Evolutionary conservation across 2,797 vertebrate genomes (phyloP).

Genomic region (Hybognathus amarus): DNA sequence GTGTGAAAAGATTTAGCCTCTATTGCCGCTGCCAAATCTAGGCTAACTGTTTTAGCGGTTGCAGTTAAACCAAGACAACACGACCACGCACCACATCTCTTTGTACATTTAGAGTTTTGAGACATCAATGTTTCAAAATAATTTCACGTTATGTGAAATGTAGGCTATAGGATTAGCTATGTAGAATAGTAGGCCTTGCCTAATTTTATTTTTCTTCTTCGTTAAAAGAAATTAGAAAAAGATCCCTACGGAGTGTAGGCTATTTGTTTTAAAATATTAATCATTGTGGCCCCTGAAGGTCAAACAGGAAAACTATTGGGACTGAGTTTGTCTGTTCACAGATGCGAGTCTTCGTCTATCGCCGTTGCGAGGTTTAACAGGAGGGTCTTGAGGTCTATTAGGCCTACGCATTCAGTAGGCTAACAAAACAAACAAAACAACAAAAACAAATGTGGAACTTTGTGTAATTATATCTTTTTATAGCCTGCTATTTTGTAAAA

Average conservation of each 20-base stretch:
- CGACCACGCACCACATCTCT: neutral
- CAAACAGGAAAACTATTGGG: neutral
- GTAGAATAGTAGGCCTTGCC: neutral
- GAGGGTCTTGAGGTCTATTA: too few relatives aligned
- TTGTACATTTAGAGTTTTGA: neutral
- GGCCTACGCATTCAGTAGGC: too few relatives aligned
- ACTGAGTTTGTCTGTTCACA: neutral
- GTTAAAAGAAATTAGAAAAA: neutral
- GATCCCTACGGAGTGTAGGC: neutral
- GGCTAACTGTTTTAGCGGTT: neutral
- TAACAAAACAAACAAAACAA: too few relatives aligned
- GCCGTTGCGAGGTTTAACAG: too few relatives aligned
- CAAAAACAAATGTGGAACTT: too few relatives aligned
- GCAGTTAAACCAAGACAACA: slow-evolving; percentile 3
- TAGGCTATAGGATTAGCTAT: neutral
- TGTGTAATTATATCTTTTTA: too few relatives aligned
- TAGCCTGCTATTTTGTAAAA: too few relatives aligned
- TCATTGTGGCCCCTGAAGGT: neutral
- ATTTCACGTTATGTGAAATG: neutral
- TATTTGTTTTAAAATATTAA: neutral
- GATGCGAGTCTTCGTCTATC: neutral
- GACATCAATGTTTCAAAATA: neutral
- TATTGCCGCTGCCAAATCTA: neutral
- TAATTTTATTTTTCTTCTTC: neutral
- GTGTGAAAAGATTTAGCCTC: slow-evolving; percentile 13